Evolutionary conservation across 2,888 invertebrate genomes (phyloP).

Genomic region (Muschampia plurimacula): DNA sequence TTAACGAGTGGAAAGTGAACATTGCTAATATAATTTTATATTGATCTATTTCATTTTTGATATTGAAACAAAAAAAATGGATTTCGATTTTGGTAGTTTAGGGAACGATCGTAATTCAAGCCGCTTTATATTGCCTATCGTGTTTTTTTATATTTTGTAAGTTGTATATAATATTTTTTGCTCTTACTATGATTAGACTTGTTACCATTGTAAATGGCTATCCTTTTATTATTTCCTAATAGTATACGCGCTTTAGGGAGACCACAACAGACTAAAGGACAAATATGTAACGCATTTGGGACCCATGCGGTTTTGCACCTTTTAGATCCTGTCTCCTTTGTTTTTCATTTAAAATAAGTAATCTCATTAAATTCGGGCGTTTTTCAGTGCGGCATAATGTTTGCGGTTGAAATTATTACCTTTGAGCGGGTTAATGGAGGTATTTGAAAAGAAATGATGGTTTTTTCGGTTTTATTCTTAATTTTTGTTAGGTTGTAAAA

Average conservation of each 20-base stretch:
- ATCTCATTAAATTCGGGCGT: constrained; percentile 1
- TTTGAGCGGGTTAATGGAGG: constrained; percentile 11
- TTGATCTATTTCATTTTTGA: too few relatives aligned
- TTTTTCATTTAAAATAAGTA: constrained; percentile 13
- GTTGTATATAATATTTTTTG: too few relatives aligned
- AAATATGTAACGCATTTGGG: constrained; percentile 46
- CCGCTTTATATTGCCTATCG: too few relatives aligned
- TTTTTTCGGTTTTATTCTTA: background rate
- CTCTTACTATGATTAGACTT: too few relatives aligned
- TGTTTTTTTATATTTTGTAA: too few relatives aligned
- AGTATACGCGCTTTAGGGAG: background rate
- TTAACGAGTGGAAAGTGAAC: background rate
- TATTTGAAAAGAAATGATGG: background rate
- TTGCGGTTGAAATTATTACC: constrained; percentile 10
- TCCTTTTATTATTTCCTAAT: background rate
- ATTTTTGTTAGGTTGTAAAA: background rate
- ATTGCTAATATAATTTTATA: too few relatives aligned
- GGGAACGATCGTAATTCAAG: too few relatives aligned
- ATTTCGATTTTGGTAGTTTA: too few relatives aligned
- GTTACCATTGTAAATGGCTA: too few relatives aligned
- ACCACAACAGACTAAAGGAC: constrained; percentile 34
- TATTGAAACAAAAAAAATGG: too few relatives aligned
- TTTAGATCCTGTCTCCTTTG: constrained; percentile 37
- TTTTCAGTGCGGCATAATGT: constrained; percentile 3
- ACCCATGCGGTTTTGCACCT: constrained; percentile 48